phyloP scores from a whole-genome alignment of 2,113 vertebrate genomes.

The Scophthalmus maximus region DNA sequence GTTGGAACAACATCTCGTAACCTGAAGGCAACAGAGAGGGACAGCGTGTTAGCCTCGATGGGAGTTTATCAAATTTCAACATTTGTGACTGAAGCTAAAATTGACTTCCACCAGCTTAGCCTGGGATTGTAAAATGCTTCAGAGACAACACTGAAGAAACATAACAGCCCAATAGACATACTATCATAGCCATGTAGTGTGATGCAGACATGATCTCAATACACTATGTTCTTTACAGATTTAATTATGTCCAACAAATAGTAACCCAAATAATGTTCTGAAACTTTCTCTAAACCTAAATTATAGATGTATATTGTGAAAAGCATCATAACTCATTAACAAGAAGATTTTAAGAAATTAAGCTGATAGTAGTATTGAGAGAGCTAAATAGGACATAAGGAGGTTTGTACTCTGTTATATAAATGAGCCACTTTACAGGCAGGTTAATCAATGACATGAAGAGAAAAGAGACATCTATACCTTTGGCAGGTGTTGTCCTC shows the following conservation, averaged over 20 bases:
- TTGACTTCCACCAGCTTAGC: not conserved
- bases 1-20: constrained; percentile 96
- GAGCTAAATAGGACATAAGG: not conserved
- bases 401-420: not conserved
- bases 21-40: constrained; percentile 76
- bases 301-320: not conserved
- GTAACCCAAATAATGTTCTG: not conserved
- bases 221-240: too few species aligned
- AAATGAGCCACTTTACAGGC: not conserved
- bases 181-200: not conserved
- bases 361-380: not conserved
- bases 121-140: too few species aligned
- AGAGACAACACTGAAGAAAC: too few species aligned
- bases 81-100: not conserved
- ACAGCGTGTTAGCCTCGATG: not conserved
- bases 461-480: constrained; percentile 64
- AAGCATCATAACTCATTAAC: not conserved
- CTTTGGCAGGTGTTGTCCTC: constrained; percentile 92
- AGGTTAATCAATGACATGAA: not conserved
- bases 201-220: not conserved
- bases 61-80: not conserved
- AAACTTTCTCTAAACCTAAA: not conserved
- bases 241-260: not conserved
- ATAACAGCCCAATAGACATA: too few species aligned
- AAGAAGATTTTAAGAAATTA: not conserved